Evolutionary conservation across 2,797 vertebrate genomes (phyloP).

Genomic region (Arnoldichthys spilopterus): DNA sequence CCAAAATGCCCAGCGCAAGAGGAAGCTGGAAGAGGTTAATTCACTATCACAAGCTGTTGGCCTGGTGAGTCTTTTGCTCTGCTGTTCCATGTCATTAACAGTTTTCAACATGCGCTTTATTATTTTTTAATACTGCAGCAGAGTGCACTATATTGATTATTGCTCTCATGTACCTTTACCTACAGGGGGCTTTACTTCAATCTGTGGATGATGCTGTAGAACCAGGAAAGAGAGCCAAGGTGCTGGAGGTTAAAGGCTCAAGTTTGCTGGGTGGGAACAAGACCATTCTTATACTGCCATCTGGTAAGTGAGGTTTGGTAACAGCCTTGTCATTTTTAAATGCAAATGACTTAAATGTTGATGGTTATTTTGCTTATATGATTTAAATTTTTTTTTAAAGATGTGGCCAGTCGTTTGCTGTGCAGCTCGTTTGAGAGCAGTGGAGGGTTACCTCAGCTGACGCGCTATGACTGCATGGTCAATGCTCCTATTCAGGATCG

Average conservation of each 20-base stretch:
- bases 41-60: conserved; percentile 87
- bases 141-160: too few relatives aligned
- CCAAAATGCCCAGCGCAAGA: conserved; percentile 92
- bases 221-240: conserved; percentile 90
- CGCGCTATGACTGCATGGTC: conserved; percentile 96
- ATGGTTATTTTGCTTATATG: background rate
- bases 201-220: conserved; percentile 69
- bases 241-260: conserved; percentile 79
- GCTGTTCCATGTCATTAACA: background rate
- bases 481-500: conserved; percentile 95
- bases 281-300: conserved; percentile 91
- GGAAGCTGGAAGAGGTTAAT: conserved; percentile 89
- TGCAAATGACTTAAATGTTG: background rate
- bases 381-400: conserved; percentile 66
- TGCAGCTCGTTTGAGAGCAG: conserved; percentile 86
- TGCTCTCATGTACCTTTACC: conserved; percentile 3
- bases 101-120: conserved; percentile 33
- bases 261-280: conserved; percentile 79
- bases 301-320: conserved; percentile 78
- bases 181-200: conserved; percentile 81
- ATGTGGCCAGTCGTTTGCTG: conserved; percentile 91
- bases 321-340: background rate
- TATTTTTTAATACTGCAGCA: conserved; percentile 30
- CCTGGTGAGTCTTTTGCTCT: conserved; percentile 80
- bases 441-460: conserved; percentile 89